phyloP scores from a whole-genome alignment of 2,888 invertebrate genomes.

The Nymphalis urticae region DNA sequence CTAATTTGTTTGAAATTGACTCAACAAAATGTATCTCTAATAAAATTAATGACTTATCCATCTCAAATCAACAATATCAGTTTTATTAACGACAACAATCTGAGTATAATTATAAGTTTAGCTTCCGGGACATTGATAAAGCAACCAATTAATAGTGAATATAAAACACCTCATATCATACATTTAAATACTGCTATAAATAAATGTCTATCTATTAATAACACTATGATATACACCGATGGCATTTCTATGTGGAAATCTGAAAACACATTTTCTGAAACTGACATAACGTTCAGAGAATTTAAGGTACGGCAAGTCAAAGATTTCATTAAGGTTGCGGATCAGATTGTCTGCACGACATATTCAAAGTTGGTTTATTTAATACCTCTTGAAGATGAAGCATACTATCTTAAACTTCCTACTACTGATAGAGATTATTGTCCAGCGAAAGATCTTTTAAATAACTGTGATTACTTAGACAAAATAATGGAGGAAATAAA shows the following conservation, averaged over 20 bases:
- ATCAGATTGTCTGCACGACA: constrained; percentile 64
- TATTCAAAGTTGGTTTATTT: constrained; percentile 59
- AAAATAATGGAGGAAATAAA: constrained; percentile 56
- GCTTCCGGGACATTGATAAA: constrained; percentile 60
- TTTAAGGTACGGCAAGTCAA: constrained; percentile 58
- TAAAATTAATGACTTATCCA: constrained; percentile 59
- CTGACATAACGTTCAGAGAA: constrained; percentile 50
- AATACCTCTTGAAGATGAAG: constrained; percentile 51
- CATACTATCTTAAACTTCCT: constrained; percentile 46
- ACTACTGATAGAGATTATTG: constrained; percentile 47
- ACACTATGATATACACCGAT: constrained; percentile 62
- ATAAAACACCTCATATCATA: constrained; percentile 44
- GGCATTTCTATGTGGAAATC: constrained; percentile 63
- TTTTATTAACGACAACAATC: constrained; percentile 42
- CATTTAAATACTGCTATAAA: constrained; percentile 63
- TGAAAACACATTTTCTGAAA: constrained; percentile 49
- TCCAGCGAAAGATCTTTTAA: constrained; percentile 54
- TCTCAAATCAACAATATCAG: constrained; percentile 58
- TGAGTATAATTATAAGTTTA: constrained; percentile 54
- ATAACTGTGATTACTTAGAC: constrained; percentile 55
- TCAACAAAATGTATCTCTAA: constrained; percentile 42
- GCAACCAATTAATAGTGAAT: constrained; percentile 45
- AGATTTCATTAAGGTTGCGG: constrained; percentile 55
- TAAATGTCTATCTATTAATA: constrained; percentile 50
- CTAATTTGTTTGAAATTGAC: constrained; percentile 22